A percentile compares a stretch with the other conserved stretches of the same genome.
Evolutionary conservation across 2,113 vertebrate genomes (phyloP).

Genomic region (Smithornis capensis): DNA sequence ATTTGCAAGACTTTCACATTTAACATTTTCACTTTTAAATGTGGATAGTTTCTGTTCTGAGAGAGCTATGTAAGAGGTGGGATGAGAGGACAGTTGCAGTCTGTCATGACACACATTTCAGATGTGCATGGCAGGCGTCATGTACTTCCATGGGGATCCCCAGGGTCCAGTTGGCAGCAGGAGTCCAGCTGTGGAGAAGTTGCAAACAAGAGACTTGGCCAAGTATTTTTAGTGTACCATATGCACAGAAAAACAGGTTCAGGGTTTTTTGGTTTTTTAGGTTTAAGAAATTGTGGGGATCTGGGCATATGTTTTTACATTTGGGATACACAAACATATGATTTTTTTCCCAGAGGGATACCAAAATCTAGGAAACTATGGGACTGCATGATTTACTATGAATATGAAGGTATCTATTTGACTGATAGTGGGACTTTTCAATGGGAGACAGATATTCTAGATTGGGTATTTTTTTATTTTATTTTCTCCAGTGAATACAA

Average conservation of each 20-base stretch:
- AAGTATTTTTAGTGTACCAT: neutral
- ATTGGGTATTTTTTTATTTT: neutral
- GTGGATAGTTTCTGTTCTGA: neutral
- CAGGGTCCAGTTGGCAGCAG: neutral
- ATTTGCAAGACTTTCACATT: neutral
- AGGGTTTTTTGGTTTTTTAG: neutral
- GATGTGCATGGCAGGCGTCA: neutral
- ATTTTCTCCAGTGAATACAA: neutral
- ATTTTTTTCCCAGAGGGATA: neutral
- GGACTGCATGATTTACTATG: neutral
- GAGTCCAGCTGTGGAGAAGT: neutral
- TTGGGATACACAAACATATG: neutral
- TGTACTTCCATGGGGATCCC: neutral
- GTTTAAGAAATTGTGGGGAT: neutral
- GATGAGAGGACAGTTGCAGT: neutral
- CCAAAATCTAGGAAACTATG: neutral
- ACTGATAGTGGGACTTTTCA: neutral
- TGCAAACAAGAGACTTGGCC: neutral
- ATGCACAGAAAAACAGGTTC: neutral
- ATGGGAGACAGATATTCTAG: neutral
- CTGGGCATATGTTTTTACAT: neutral
- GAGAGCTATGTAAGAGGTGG: rapidly evolving
- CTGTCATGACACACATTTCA: neutral
- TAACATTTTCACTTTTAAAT: neutral
- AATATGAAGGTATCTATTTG: neutral